These are phyloP conservation scores for Scaptomyza montana DNA, from an alignment of 1,140 invertebrate genomes.

Conservation along the genomic window DNA sequence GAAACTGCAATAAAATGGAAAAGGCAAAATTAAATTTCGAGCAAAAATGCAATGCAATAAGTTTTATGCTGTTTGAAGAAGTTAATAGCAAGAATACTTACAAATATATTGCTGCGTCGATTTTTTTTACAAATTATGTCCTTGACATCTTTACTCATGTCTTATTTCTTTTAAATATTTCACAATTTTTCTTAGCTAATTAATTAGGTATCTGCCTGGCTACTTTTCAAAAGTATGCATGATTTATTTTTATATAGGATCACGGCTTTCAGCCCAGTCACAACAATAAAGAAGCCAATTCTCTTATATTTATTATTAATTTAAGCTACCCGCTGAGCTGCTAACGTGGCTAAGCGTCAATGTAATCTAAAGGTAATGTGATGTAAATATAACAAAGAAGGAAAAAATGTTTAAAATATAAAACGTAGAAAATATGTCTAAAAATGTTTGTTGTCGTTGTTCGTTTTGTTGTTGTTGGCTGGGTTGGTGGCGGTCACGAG, in stretches of 20 bases:
- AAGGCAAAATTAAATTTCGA: not conserved
- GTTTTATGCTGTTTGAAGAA: slow-evolving; percentile 2
- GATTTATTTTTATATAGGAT: slow-evolving; percentile 8
- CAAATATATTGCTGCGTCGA: not conserved
- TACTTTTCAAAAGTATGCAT: not conserved
- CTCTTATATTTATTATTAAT: not conserved
- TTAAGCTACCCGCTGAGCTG: not conserved
- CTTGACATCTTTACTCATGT: not conserved
- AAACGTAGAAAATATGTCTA: slow-evolving; percentile 17
- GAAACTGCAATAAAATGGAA: slow-evolving; percentile 25
- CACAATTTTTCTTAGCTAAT: not conserved
- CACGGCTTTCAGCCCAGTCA: too few species aligned
- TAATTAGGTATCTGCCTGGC: not conserved
- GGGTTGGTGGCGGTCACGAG: slow-evolving; percentile 6
- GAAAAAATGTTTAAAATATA: not conserved
- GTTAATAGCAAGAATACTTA: not conserved
- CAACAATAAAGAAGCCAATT: not conserved
- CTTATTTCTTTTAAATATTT: not conserved
- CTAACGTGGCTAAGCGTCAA: slow-evolving; percentile 21
- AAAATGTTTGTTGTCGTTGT: slow-evolving; percentile 1
- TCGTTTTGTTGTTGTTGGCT: too few species aligned
- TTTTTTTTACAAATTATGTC: not conserved
- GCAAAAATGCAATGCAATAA: not conserved
- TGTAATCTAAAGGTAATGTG: slow-evolving; percentile 26
- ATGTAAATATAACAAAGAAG: slow-evolving; percentile 18